These are phyloP conservation scores for Colletes gigas DNA, from an alignment of 1,140 invertebrate species.

Conservation along the genomic window DNA sequence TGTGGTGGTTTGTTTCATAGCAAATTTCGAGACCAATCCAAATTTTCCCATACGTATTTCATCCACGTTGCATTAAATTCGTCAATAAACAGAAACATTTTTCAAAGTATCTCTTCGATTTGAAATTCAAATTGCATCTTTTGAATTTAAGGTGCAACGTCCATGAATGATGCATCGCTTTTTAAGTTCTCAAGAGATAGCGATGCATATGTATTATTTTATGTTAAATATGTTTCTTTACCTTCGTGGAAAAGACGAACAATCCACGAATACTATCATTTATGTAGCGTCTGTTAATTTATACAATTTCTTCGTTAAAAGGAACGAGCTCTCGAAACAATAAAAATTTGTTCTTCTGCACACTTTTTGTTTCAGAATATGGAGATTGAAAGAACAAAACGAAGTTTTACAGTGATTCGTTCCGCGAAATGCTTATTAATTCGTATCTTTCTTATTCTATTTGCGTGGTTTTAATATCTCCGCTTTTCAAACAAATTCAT, in stretches of 20 bases:
- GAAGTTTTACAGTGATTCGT: no score
- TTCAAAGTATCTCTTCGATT: background rate
- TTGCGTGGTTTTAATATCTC: background rate
- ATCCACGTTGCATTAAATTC: background rate
- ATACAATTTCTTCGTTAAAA: background rate
- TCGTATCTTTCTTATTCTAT: background rate
- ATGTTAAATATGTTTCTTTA: no score
- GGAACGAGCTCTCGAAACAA: background rate
- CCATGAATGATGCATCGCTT: background rate
- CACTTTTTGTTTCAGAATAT: no score
- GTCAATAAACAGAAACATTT: background rate
- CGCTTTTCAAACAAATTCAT: background rate
- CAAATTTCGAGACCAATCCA: no score
- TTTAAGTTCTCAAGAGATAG: background rate
- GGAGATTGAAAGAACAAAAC: no score
- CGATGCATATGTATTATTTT: background rate
- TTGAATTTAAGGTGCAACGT: background rate
- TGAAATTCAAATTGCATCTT: background rate
- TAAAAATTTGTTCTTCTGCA: background rate
- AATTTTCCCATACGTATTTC: background rate
- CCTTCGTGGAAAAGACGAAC: no score
- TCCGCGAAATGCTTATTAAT: no score
- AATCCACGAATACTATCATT: no score
- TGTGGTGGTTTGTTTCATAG: no score
- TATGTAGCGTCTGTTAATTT: no score